Evolutionary conservation across 2,888 invertebrate species (phyloP), one percentile per base, ranked within the genome.

Genomic region (Morpho helenor): DNA sequence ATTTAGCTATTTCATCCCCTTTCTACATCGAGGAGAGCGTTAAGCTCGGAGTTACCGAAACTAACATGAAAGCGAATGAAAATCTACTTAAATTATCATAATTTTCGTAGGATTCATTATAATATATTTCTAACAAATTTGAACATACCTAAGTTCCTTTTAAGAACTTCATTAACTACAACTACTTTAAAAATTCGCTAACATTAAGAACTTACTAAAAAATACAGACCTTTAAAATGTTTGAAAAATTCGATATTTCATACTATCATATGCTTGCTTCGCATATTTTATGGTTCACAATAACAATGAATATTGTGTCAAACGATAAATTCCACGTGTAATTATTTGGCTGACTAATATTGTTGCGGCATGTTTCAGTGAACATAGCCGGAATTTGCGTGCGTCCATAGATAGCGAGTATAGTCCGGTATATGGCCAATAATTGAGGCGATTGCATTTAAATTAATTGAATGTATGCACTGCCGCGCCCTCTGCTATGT

Each of bases 391-490:
- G 59, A 57, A 62, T 59, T 62, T 52, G 62, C 59, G 56, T 64
- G 62, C 56, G 60, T 60, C 57, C 60, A 69, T 68, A 69, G 73
- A 68, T 75, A 72, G 72, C 73, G 69, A 56, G 61, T 63, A 64
- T 71, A 74, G 72, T 67, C 73, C 74, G 77, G 80, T 79, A 75
- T 77, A 75, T 71, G 68, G 72, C 77, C 79, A 77, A 79, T 85
- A 82, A 87, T 85, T 86, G 82, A 76, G 77, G 85, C 80, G 80
- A 83, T 86, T 84, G 82, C 84, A 79, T 85, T 85, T 82, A 83
- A 85, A 86, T 87, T 87, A 85, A 87, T 87, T 82, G 83, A 77
- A 78, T 77, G 76, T 77, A 80, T 78, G 79, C 78, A 76, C 74
- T 79, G 82, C 60, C 79, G 76, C 75, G 72, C 70, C 74, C 74